Base-by-base conservation (phyloP, 2,113 vertebrate genomes). In the Dunckerocampus dactyliophorus region DNA sequence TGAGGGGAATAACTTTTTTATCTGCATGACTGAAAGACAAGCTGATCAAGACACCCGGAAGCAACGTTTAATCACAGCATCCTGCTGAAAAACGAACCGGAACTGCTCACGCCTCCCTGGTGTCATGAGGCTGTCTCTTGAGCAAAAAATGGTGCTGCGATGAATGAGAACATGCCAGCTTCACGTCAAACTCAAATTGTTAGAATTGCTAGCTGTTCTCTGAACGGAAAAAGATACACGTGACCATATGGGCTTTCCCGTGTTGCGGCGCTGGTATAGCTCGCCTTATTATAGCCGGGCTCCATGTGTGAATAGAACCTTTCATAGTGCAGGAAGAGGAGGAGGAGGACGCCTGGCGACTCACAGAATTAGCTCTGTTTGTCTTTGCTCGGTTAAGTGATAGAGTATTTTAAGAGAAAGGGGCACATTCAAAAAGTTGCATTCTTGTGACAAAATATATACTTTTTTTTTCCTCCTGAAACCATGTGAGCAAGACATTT, bases 311-410 rank as follows among this genome's bases (percentile, higher is more conserved):
- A 89, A 89, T 72, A 83, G 86, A 82, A 87, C 85, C 86, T 88
- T 89, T 89, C 86, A 89, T 88, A 71, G 73, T 4, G 10, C 83
- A 86, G 86, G 85, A 87, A 87, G 79, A 86, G 83, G 79, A 76
- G 75, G 72, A 84, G 83, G 81, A 83, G 82, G 80, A 76, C 75
- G 82, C 59, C 79, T 75, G 81, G 79, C 77, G 71, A 80, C 83
- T 82, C 77, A 70, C 81, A 77, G 78, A 88, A 88, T 88, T 87
- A 87, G 82, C 78, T 75, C 64, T 89, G 85, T 87, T 88, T 89
- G 87, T 84, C 85, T 89, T 86, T 84, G 82, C 82, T 84, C 83
- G 81, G 72, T 84, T 87, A 83, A 66, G 71, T 79, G 85, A 87
- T 82, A 75, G 83, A 86, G 88, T 88, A 88, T 88, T 88, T 88